These are phyloP conservation scores for Ceratotherium simum DNA, from an alignment of 2,113 vertebrate species.

Conservation along the genomic window DNA sequence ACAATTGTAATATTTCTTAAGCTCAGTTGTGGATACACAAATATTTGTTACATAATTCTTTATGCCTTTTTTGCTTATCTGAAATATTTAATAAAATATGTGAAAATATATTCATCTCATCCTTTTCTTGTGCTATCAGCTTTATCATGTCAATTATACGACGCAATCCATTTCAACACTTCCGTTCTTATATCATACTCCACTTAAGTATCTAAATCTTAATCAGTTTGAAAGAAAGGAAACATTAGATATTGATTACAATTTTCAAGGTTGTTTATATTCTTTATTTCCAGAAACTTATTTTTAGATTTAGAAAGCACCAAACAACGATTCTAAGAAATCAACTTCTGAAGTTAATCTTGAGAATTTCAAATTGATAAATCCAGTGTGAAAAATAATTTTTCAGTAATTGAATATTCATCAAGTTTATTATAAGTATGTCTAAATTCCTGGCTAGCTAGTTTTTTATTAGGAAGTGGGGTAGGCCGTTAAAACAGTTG, in stretches of 20 bases:
- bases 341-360: not conserved
- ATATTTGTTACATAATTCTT: not conserved
- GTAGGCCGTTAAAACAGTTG: not conserved
- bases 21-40: not conserved
- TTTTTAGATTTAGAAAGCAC: not conserved
- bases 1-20: not conserved
- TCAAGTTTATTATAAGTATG: not conserved
- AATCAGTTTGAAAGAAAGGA: not conserved
- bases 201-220: not conserved
- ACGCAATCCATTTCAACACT: not conserved
- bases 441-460: not conserved
- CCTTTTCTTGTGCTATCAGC: not conserved
- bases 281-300: not conserved
- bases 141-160: not conserved
- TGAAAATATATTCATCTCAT: not conserved
- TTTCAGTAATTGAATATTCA: not conserved
- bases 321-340: not conserved
- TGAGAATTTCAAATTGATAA: not conserved
- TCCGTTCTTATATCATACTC: not conserved
- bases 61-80: not conserved
- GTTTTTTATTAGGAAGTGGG: not conserved
- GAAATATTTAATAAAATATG: not conserved
- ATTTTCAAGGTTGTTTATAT: not conserved
- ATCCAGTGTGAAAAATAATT: not conserved
- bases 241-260: not conserved